phyloP scores from a whole-genome alignment of 92 coral and sea anemone genomes.

The Nematostella vectensis region DNA sequence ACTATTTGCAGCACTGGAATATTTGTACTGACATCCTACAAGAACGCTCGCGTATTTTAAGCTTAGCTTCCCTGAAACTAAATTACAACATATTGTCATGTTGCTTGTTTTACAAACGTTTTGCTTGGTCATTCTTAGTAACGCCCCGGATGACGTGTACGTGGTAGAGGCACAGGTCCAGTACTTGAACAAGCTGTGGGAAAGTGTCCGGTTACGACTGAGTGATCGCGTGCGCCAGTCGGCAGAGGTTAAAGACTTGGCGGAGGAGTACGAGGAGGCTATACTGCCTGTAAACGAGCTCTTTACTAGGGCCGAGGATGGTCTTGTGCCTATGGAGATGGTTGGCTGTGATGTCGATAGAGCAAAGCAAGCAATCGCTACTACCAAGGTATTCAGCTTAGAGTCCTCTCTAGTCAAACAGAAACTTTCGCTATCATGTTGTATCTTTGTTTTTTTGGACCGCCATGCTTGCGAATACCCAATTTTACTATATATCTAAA shows the following conservation, averaged over 20 bases:
- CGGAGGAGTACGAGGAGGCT: conserved; percentile 64
- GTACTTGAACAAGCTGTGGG: conserved; percentile 74
- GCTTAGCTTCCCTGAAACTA: too few species aligned
- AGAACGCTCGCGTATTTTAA: too few species aligned
- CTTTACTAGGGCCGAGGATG: conserved; percentile 67
- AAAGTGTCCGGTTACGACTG: conserved; percentile 44
- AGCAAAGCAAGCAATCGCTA: conserved; percentile 69
- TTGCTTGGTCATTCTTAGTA: too few species aligned
- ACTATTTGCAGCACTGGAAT: too few species aligned
- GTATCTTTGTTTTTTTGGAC: too few species aligned
- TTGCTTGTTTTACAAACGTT: too few species aligned
- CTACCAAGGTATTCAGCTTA: conserved; percentile 52
- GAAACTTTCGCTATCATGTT: too few species aligned
- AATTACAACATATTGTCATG: too few species aligned
- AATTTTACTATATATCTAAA: too few species aligned
- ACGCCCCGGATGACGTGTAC: conserved; percentile 82
- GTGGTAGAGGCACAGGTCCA: conserved; percentile 88
- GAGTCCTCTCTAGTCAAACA: too few species aligned
- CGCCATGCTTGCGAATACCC: too few species aligned
- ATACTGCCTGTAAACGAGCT: conserved; percentile 70
- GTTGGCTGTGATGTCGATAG: conserved; percentile 65
- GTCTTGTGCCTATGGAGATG: conserved; percentile 41
- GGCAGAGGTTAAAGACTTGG: conserved; percentile 57
- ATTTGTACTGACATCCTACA: too few species aligned
- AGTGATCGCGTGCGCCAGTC: conserved; percentile 51